Percentiles rank a stretch among this genome's conserved stretches.
These are phyloP conservation scores for Leptinotarsa defecta DNA, from an alignment of 1,140 invertebrate genomes.

Conservation along the genomic window DNA sequence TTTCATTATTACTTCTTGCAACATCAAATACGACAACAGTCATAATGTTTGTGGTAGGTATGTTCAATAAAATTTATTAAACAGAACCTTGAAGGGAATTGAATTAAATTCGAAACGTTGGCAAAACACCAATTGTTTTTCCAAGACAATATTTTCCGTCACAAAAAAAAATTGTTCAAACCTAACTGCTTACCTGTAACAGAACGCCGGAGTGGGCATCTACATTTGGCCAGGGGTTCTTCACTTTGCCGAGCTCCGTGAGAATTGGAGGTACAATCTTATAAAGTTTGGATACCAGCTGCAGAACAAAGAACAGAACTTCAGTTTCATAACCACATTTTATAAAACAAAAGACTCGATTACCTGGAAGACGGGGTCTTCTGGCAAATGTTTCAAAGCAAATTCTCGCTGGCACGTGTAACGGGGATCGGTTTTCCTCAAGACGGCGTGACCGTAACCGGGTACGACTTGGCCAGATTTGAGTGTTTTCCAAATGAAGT, in stretches of 20 bases:
- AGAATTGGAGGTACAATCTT: conserved; percentile 86
- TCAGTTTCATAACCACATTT: neutral
- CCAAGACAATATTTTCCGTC: too few relatives aligned
- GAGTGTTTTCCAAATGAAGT: conserved; percentile 87
- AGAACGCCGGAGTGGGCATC: conserved; percentile 92
- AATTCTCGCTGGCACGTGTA: conserved; percentile 90
- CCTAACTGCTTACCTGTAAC: conserved; percentile 63
- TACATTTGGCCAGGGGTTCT: conserved; percentile 95
- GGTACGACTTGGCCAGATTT: conserved; percentile 91
- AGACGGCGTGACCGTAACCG: conserved; percentile 89
- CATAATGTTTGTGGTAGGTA: too few relatives aligned
- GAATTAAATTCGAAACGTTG: too few relatives aligned
- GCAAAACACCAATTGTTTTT: neutral
- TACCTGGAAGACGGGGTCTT: conserved; percentile 82
- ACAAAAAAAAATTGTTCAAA: neutral
- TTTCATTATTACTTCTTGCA: too few relatives aligned
- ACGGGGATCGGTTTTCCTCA: conserved; percentile 88
- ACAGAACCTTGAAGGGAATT: too few relatives aligned
- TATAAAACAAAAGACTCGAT: conserved; percentile 24
- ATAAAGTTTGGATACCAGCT: conserved; percentile 81
- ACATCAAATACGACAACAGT: too few relatives aligned
- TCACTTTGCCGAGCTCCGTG: conserved; percentile 84
- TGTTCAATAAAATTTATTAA: too few relatives aligned
- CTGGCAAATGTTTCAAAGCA: conserved; percentile 83
- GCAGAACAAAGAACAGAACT: conserved; percentile 42